These are phyloP conservation scores for Holothuria glaberrima DNA, from an alignment of 35 echinoderm and acorn worm genomes.

Conservation along the genomic window DNA sequence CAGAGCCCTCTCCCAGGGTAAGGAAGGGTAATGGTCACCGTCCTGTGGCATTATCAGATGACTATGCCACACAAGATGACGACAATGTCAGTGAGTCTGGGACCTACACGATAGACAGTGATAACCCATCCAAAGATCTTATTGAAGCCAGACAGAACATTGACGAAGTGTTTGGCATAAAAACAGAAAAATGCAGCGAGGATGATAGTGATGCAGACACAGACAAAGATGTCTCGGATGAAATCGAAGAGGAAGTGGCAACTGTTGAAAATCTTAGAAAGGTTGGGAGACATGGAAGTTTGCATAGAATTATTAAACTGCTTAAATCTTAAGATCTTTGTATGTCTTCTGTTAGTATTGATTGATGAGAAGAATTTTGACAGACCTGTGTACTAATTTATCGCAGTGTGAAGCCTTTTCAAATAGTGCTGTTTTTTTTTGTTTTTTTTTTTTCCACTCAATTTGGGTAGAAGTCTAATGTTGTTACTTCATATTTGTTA, in stretches of 20 bases:
- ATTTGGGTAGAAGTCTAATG: too few relatives aligned
- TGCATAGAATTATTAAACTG: too few relatives aligned
- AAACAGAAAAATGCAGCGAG: slow-evolving; percentile 48
- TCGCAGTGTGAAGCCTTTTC: too few relatives aligned
- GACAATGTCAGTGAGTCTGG: slow-evolving; percentile 95
- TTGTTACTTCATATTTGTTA: too few relatives aligned
- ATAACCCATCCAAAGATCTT: slow-evolving; percentile 77
- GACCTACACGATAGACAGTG: slow-evolving; percentile 97
- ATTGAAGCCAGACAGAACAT: slow-evolving; percentile 78
- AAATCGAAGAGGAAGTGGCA: slow-evolving; percentile 42
- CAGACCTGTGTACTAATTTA: too few relatives aligned
- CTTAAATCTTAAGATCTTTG: too few relatives aligned
- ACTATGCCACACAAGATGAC: neutral
- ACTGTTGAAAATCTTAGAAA: too few relatives aligned
- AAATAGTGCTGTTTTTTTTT: too few relatives aligned
- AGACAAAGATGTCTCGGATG: slow-evolving; percentile 67
- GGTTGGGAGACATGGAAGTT: too few relatives aligned
- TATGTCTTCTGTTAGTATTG: too few relatives aligned
- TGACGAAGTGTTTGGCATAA: slow-evolving; percentile 87
- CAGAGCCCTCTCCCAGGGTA: slow-evolving; percentile 25
- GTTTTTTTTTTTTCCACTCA: too few relatives aligned
- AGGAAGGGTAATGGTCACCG: neutral
- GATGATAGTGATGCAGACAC: slow-evolving; percentile 91
- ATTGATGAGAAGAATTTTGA: too few relatives aligned
- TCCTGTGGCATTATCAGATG: neutral